Percentiles rank a stretch among this genome's conserved stretches.
phyloP scores from a whole-genome alignment of 2,113 vertebrate species.

The Silurus asotus region DNA sequence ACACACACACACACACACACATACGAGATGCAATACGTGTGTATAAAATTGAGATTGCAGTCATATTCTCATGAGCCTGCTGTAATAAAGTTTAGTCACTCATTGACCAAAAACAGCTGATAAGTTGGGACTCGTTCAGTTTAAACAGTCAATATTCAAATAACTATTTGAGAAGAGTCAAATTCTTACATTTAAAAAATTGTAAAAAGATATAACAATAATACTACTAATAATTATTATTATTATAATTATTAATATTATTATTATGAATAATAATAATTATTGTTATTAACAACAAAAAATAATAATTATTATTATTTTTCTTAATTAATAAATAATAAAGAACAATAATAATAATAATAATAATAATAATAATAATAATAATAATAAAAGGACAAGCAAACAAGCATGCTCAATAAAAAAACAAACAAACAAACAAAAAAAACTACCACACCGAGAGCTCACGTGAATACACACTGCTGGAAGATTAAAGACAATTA shows the following conservation, averaged over 20 bases:
- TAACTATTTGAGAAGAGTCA: background rate
- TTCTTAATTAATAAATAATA: background rate
- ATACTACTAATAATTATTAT: no score
- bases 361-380: background rate
- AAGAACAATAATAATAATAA: background rate
- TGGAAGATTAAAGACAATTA: background rate
- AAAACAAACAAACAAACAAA: background rate
- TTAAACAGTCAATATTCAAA: background rate
- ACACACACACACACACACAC: background rate
- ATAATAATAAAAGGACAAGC: background rate
- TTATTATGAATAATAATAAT: no score
- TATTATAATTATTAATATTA: no score
- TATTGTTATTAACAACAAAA: no score
- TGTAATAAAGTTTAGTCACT: conserved; percentile 11
- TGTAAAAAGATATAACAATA: no score
- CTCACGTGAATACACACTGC: background rate
- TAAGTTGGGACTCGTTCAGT: background rate
- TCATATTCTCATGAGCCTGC: background rate
- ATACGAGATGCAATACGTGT: background rate
- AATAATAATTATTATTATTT: no score
- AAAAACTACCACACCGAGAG: background rate
- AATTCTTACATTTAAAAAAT: background rate
- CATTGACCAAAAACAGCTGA: conserved; percentile 1
- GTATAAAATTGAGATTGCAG: background rate
- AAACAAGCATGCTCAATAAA: background rate